A percentile compares a stretch with the other conserved stretches of the same genome.
These are phyloP conservation scores for Sturnira hondurensis DNA, from an alignment of 2,113 vertebrate species.

Conservation along the genomic window DNA sequence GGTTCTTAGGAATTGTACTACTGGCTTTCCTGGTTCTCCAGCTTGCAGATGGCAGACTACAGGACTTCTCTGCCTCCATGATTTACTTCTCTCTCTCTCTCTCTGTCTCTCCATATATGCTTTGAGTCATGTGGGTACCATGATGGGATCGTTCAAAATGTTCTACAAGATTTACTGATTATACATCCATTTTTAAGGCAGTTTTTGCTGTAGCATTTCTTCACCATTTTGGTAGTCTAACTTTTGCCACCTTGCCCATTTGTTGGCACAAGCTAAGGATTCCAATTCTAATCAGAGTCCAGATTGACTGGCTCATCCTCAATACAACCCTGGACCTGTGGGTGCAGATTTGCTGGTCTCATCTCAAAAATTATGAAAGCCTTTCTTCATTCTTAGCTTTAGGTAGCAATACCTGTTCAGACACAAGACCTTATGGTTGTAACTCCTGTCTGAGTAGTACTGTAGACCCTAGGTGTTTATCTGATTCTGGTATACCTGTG, in stretches of 20 bases:
- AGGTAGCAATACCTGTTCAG: background rate
- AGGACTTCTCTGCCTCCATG: background rate
- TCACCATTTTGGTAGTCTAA: background rate
- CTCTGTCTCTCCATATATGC: background rate
- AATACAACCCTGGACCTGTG: background rate
- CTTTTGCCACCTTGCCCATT: background rate
- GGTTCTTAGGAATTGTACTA: background rate
- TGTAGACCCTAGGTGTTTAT: background rate
- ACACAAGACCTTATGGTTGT: background rate
- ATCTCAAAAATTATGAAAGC: background rate
- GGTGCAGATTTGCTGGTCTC: background rate
- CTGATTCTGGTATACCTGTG: background rate
- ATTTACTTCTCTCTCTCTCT: background rate
- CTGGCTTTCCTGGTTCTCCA: background rate
- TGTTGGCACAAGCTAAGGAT: background rate
- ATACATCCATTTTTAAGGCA: background rate
- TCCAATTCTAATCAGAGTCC: background rate
- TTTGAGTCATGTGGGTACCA: background rate
- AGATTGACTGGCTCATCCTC: background rate
- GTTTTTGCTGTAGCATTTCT: background rate
- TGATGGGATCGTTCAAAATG: background rate
- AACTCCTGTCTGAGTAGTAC: background rate
- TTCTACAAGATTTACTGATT: background rate
- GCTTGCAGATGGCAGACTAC: background rate
- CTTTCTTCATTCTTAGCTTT: background rate